phyloP scores from a whole-genome alignment of 2,888 invertebrate species.

The Sialis fuliginosa region DNA sequence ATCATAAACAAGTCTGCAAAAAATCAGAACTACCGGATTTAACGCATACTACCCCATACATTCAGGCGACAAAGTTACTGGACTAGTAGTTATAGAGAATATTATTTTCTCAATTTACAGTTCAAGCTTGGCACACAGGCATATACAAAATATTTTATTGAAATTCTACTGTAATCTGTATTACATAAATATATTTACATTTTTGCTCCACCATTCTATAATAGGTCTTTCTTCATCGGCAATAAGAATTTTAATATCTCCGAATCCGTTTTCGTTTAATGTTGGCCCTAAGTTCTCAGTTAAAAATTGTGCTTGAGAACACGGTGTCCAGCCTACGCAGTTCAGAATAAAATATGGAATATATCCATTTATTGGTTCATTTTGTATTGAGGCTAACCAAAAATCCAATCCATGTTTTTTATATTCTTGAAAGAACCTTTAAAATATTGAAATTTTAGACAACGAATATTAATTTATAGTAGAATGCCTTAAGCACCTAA shows the following conservation, averaged over 20 bases:
- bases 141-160: too few species aligned
- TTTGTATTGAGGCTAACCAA: conserved; percentile 79
- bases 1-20: too few species aligned
- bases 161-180: not conserved
- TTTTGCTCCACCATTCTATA: conserved; percentile 44
- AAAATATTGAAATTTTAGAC: too few species aligned
- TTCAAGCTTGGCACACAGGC: too few species aligned
- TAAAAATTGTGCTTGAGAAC: conserved; percentile 24
- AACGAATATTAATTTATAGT: too few species aligned
- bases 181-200: conserved; percentile 25
- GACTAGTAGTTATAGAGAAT: too few species aligned
- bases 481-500: too few species aligned
- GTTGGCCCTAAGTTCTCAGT: conserved; percentile 56
- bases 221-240: conserved; percentile 57
- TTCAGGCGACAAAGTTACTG: too few species aligned
- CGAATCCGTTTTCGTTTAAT: conserved; percentile 36
- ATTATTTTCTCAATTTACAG: too few species aligned
- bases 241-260: conserved; percentile 46
- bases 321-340: conserved; percentile 57
- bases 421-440: conserved; percentile 61
- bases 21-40: too few species aligned
- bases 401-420: conserved; percentile 41
- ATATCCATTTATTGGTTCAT: conserved; percentile 62
- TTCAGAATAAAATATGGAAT: conserved; percentile 42
- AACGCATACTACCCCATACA: too few species aligned